Evolutionary conservation across 1,140 invertebrate species (phyloP), one percentile per base, ranked within the genome.

Genomic region (Nasonia vitripennis): DNA sequence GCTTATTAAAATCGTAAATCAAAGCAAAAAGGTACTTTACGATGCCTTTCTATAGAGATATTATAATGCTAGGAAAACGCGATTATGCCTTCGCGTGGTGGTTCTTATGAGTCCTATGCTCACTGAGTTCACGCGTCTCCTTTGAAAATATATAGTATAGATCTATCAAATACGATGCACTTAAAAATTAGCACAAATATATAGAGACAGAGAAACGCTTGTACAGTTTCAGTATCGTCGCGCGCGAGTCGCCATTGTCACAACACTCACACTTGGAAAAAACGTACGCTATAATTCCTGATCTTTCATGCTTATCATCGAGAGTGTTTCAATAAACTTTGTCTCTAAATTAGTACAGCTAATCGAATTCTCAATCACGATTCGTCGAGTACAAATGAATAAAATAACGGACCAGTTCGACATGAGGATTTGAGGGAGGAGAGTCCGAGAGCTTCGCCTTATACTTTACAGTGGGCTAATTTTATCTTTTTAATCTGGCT

Each of bases 21-120:
- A 37, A 81, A 71, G n/a, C 48, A 71, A 70, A 81, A 71, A 70
- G 37, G 23, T 81, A 71, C 1, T 62, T 62, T 48, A 48, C 14
- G 14, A 67, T 12, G 10, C 62, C 31, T 79, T 27, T 37, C 55
- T 17, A 37, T 6, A 37, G 2, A 67, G 41, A 45, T 45, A 45
- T 45, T 62, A n/a, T n/a, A n/a, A 62, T n/a, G 0, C 55, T 62
- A 3, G 55, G 20, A 62, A 62, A 62, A 14, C 55, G 55, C 55
- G 55, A n/a, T 62, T 62, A 20, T n/a, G 55, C 17, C 55, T 5
- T 17, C 7, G 17, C 7, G n/a, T 17, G 55, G 12, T 51, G 48
- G 14, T 51, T 62, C 55, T 62, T 17, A 17, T 6, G 20, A 4
- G 55, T 17, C 6, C 0, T 55, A 17, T 55, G 11, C 12, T 62